Evolutionary conservation across 2,113 vertebrate species (phyloP), one percentile per base, ranked within the genome.

Genomic region (Pavo muticus): DNA sequence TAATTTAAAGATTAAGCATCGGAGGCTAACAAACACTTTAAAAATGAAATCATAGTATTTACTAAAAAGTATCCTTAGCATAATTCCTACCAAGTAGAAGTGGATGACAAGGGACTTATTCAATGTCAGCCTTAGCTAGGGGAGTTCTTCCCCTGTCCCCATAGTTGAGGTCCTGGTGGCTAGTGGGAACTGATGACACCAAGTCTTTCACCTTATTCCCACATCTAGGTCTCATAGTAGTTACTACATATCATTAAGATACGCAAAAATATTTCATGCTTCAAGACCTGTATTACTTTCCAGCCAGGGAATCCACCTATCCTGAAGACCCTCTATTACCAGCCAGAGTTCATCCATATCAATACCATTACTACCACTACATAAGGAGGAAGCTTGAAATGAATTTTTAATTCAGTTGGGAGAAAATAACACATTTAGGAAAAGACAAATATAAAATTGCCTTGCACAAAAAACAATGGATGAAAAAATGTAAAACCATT

Each of bases 211-310:
- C 27, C 24, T 54, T 32, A 30, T 7, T 13, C 21, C 29, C 10
- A 39, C 30, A 11, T 78, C 42, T 52, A 79, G 19, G 14, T 56
- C 20, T 45, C 20, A 14, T 0, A 56, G 10, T 29, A 21, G 32
- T 27, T 60, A 6, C 1, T 2, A 6, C 0, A 1, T 29, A 59
- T 29, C 1, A 6, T 1, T 45, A 54, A 71, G 1, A 78, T 48
- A 48, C 23, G 11, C 3, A 70, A 52, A 5, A 69, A 39, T 21
- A 68, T 40, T 70, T 11, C 13, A 44, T 68, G 10, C 18, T 78
- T 74, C 16, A 17, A 1, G 3, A 67, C 30, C 18, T 11, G 9
- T 35, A 23, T 45, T 65, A 17, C 7, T 67, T 88, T 12, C 27
- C n/a, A 86, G 0, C 0, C 10, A 88, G 7, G 7, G 6, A 90